phyloP scores from a whole-genome alignment of 2,888 invertebrate genomes.

The Lingula anatina region DNA sequence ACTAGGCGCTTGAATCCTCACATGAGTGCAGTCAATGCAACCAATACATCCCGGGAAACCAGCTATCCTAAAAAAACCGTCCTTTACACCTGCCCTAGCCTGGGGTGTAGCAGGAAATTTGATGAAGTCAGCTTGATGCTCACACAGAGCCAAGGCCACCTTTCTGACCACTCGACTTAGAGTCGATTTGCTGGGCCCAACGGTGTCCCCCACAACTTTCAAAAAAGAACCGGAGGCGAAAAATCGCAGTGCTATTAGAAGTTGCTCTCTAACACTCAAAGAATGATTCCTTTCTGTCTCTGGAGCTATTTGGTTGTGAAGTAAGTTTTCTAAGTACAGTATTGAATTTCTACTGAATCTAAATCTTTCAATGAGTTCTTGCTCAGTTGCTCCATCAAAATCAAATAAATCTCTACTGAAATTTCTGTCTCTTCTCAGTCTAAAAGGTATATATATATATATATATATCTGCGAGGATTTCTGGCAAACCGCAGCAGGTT shows the following conservation, averaged over 20 bases:
- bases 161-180: neutral
- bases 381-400: too few species aligned
- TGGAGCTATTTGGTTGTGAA: too few species aligned
- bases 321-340: too few species aligned
- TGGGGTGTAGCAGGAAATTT: neutral
- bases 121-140: neutral
- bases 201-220: neutral
- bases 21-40: neutral
- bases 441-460: too few species aligned
- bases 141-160: neutral
- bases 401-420: too few species aligned
- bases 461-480: too few species aligned
- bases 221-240: neutral
- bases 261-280: too few species aligned
- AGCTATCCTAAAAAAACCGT: neutral
- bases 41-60: neutral
- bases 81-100: neutral
- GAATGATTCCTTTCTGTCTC: too few species aligned
- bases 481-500: too few species aligned
- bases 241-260: constrained; percentile 1
- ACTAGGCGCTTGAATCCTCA: neutral
- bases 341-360: too few species aligned
- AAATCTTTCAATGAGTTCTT: too few species aligned
- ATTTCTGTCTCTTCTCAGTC: too few species aligned
- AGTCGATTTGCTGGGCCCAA: neutral